Base-by-base conservation (phyloP, 2,113 vertebrate genomes). In the Thermophis baileyi region DNA sequence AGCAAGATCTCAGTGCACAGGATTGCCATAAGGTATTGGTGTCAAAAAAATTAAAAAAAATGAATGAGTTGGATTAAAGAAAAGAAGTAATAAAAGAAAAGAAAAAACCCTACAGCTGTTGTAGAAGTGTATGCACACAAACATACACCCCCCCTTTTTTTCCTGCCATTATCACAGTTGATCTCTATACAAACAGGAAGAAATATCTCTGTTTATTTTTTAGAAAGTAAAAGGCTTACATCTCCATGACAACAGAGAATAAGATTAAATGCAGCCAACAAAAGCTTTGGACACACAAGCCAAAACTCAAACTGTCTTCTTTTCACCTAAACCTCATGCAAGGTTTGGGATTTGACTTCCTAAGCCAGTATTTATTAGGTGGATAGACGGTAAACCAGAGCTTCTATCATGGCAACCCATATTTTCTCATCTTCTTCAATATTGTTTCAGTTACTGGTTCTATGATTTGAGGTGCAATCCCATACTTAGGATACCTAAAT, bases 141-240 rank as follows among this genome's bases (percentile, higher is more conserved):
- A 40, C 11, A 16, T 50, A 54, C 27, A 11, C 53, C 5, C 60
- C 60, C 30, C 4, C 4, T 51, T 22, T 89, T 90, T 81, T 85
- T 24, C 30, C 46, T 90, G 74, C 30, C 46, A 46, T 54, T 57
- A 85, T 89, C 69, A 92, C 18, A 47, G 50, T n/a, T 47, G 20
- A 85, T 92, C 60, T 92, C 69, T 85, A 54, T n/a, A 92, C 25
- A 55, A 85, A 89, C 91, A 55, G 40, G 88, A 89, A 35, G n/a
- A 40, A 85, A 85, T 27, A 30, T 49, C 44, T 92, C n/a, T 18
- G 24, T 35, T 53, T 88, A 86, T 89, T 90, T n/a, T 60, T 63
- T 12, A 8, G 69, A 86, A 90, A 60, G 8, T 25, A 47, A 86
- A 85, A 93, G 53, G 51, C n/a, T 90, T 40, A 47, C 40, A 86